Base-by-base conservation (phyloP, 2,113 vertebrate species). In the Trichomycterus rosablanca region DNA sequence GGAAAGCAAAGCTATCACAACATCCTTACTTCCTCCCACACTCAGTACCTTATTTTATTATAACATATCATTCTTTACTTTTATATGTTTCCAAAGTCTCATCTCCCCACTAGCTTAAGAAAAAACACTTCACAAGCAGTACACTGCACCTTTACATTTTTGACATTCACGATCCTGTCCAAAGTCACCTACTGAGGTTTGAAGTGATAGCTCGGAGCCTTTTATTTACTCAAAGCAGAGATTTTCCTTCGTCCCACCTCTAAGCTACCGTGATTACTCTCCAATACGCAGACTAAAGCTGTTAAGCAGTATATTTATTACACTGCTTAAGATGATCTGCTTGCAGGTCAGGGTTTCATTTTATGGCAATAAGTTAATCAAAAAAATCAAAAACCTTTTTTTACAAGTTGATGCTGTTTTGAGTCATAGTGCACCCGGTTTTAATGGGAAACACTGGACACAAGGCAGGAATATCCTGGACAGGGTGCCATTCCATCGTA, bases 221-320 rank as follows among this genome's bases (percentile, higher is more conserved):
- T 59, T 63, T 63, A 66, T 63, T 54, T 67, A 61, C 51, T 67
- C 58, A 53, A 49, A 56, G 37, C 44, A 42, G 48, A 45, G 39
- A 67, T 52, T 52, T 58, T 48, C 39, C 37, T 61, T 60, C 49
- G 45, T 63, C 35, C 51, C 39, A 63, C 46, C 63, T 67, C 58
- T 24, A 20, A 66, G 53, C 34, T 71, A 67, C 67, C 39, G 30
- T 16, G 63, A 71, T 67, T 71, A 62, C 46, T 40, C 3, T n/a
- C 26, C 51, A 50, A 63, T 56, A 40, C 52, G 52, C 45, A 44
- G 23, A 50, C 63, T 57, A 52, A 71, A 62, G 46, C 51, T 45
- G 35, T 66, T 66, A 32, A 66, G 37, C 44, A 18, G 35, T 19
- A 24, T 39, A n/a, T 55, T 52, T 26, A 5, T 50, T 51, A 16